Evolutionary conservation across 2,113 vertebrate species (phyloP), one percentile per base, ranked within the genome.

Genomic region (Seriola dumerili): DNA sequence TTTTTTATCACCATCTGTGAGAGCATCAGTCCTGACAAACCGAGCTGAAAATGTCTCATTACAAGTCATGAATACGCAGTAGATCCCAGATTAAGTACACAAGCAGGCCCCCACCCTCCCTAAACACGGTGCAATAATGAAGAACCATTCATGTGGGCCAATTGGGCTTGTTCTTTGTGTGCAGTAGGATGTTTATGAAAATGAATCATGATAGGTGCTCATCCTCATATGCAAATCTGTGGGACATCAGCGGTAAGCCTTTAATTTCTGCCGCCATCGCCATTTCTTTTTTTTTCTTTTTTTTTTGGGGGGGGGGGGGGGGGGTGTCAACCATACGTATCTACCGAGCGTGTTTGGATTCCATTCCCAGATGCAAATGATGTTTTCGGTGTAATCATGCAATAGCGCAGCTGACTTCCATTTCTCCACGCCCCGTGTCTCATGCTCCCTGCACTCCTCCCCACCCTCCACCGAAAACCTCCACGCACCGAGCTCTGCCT

Each of bases 361-460:
- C 84, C 77, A 78, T 84, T 90, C 87, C 90, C 77, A 50, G 72
- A 94, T 94, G 92, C 92, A 94, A 93, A 96, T 94, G 3, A 89
- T 90, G 88, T 93, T 92, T 94, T 91, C 23, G 19, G 87, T 88
- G 89, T 92, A 84, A 91, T 91, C 92, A 92, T 93, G 94, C 92
- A 94, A 94, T 94, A 79, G 84, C 86, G 38, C 94, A 94, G 89
- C 91, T 94, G 93, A 88, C 87, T 90, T 72, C 71, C 79, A 79
- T 91, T 92, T 84, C 70, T 87, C 84, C 77, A 25, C 32, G 50
- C 84, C 73, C 89, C 13, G 3, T 85, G 61, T 84, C 75, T 71
- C 81, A n/a, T 48, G 36, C 52, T 64, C 32, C 42, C 58, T 48
- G 32, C 57, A 0, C 25, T 11, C 13, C 6, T 34, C n/a, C 19